Percentiles rank a stretch among this genome's conserved stretches.
phyloP scores from a whole-genome alignment of 2,113 vertebrate genomes.

The Urocynchramus pylzowi region DNA sequence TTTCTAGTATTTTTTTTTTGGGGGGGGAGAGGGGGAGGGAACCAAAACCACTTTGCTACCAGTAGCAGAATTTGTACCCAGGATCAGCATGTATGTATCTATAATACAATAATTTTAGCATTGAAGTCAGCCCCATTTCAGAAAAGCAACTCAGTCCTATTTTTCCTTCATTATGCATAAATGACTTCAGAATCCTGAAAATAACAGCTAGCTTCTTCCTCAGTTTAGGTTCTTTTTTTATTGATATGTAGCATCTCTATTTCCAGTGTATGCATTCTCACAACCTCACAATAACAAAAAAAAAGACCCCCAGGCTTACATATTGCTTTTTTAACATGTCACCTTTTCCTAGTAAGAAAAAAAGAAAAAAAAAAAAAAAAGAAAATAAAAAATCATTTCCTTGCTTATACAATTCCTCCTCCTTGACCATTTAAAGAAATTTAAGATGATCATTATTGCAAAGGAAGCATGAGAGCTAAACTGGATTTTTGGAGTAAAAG shows the following conservation, averaged over 20 bases:
- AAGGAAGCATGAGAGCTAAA: neutral
- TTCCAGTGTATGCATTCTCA: neutral
- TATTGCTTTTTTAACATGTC: neutral
- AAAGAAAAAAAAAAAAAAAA: no score
- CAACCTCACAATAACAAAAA: neutral
- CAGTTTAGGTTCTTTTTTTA: neutral
- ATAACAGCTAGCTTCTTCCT: neutral
- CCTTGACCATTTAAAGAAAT: neutral
- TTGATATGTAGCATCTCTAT: neutral
- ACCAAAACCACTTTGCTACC: neutral
- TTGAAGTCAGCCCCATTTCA: neutral
- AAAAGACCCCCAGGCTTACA: neutral
- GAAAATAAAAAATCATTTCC: neutral
- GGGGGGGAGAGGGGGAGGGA: no score
- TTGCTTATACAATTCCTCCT: neutral
- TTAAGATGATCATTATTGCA: neutral
- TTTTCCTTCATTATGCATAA: neutral
- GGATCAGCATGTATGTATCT: neutral
- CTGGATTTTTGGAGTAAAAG: neutral
- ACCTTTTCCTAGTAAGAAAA: neutral
- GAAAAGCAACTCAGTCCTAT: neutral
- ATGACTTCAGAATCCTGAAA: neutral
- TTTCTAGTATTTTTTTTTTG: neutral
- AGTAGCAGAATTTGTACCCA: neutral
- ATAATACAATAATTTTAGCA: neutral